These are phyloP conservation scores for Eulimnadia texana DNA, from an alignment of 1,140 invertebrate species.

Conservation along the genomic window DNA sequence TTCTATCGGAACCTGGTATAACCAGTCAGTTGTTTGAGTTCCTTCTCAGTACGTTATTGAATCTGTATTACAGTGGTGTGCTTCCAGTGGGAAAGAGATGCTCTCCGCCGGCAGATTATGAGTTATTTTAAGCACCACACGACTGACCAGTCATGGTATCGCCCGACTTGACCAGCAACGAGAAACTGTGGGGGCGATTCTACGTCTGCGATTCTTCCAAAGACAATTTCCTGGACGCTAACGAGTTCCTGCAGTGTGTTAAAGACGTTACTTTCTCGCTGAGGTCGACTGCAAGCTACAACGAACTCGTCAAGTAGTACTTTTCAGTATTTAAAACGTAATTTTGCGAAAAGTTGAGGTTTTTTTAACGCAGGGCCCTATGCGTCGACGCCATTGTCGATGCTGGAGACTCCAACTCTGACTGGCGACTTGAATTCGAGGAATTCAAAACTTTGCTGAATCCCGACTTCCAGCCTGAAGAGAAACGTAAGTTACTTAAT, in stretches of 20 bases:
- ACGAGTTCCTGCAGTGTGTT: constrained; percentile 23
- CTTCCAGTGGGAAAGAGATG: constrained; percentile 23
- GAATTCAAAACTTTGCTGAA: constrained; percentile 24
- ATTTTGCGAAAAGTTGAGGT: neutral
- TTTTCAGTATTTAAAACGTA: neutral
- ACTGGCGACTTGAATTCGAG: constrained; percentile 24
- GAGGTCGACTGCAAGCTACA: constrained; percentile 4
- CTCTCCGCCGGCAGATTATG: constrained; percentile 19
- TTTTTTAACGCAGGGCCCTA: constrained; percentile 19
- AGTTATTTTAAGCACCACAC: constrained; percentile 20
- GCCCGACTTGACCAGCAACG: constrained; percentile 21
- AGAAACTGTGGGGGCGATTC: constrained; percentile 22
- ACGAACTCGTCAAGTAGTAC: constrained; percentile 15
- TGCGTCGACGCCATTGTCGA: constrained; percentile 25
- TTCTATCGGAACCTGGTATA: constrained; percentile 18
- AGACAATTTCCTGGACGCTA: constrained; percentile 22
- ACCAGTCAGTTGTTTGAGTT: too few relatives aligned
- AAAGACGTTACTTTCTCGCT: constrained; percentile 16
- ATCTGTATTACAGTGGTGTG: constrained; percentile 22
- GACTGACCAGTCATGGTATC: constrained; percentile 19
- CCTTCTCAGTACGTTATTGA: too few relatives aligned
- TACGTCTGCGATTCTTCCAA: constrained; percentile 22
- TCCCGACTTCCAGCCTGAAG: constrained; percentile 21
- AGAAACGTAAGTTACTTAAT: constrained; percentile 21
- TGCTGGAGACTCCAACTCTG: constrained; percentile 23